A percentile compares a stretch with the other conserved stretches of the same genome.
These are phyloP conservation scores for Buathra laborator DNA, from an alignment of 2,888 invertebrate genomes.

Conservation along the genomic window DNA sequence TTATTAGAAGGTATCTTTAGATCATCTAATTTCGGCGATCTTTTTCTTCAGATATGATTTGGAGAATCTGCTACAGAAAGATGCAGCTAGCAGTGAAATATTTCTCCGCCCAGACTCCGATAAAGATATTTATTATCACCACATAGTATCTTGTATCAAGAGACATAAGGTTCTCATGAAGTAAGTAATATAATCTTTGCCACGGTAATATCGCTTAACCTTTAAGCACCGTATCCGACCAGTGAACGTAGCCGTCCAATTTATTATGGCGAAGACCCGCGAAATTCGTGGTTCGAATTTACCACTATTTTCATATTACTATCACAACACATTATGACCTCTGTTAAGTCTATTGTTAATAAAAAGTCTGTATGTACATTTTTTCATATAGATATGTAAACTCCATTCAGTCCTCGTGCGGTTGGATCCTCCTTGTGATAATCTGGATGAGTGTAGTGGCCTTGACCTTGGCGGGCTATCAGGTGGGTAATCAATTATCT, in stretches of 20 bases:
- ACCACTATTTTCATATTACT: not conserved
- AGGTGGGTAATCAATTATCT: not conserved
- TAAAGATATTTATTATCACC: not conserved
- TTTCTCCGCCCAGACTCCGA: not conserved
- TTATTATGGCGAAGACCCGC: no score
- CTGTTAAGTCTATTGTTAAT: not conserved
- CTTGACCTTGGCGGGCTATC: constrained; percentile 19
- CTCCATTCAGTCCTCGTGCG: not conserved
- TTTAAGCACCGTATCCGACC: no score
- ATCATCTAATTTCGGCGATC: not conserved
- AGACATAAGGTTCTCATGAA: constrained; percentile 19
- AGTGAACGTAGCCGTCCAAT: no score
- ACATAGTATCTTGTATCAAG: constrained; percentile 27
- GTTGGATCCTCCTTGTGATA: not conserved
- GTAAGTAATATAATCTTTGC: not conserved
- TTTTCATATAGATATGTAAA: not conserved
- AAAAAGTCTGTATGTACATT: not conserved
- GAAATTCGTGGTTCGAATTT: no score
- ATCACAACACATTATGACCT: no score
- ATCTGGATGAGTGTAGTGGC: constrained; percentile 1
- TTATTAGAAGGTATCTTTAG: no score
- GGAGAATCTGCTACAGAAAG: not conserved
- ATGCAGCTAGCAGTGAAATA: not conserved
- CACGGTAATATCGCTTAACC: no score
- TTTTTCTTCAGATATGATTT: constrained; percentile 10